Evolutionary conservation across 2,888 invertebrate species (phyloP), one percentile per base, ranked within the genome.

Genomic region (Hirtodrosophila cameraria): DNA sequence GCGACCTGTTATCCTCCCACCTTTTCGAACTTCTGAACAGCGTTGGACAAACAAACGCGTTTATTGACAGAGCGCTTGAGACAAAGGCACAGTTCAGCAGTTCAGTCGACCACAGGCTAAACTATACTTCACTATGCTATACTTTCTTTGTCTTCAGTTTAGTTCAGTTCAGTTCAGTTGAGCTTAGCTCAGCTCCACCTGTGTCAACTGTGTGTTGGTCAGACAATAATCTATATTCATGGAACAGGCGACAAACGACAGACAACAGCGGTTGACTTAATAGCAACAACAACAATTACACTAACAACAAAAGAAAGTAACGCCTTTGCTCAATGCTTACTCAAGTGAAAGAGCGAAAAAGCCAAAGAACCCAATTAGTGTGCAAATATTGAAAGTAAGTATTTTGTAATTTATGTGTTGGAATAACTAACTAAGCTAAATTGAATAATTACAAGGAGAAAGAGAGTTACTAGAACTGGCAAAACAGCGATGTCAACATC

Each of bases 151-250:
- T 45, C 43, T 49, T 39, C 23, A 6, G 23, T n/a, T n/a, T n/a
- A n/a, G n/a, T n/a, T n/a, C n/a, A n/a, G n/a, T n/a, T 31, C 30
- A 45, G 27, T 27, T 42, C 41, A 15, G 11, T 27, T 42, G 11
- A 11, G n/a, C 25, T 33, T 13, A 2, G 49, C 7, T 5, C 15
- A 38, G 2, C 8, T 18, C 53, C 38, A 53, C 54, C 11, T 7
- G 28, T 9, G 1, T 13, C 20, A 11, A 30, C 27, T 30, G 52
- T 28, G 38, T 11, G 57, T 25, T 46, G n/a, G n/a, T n/a, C n/a
- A n/a, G n/a, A 75, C 85, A 71, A 80, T 82, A 82, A 81, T 79
- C 80, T 75, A 85, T 81, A 85, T 82, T 85, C 80, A 85, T 79
- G 76, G 64, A n/a, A n/a, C n/a, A n/a, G n/a, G n/a, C n/a, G n/a